Evolutionary conservation across 53 echinoderm and acorn worm species (phyloP).

Genomic region (Temnopleurus reevesii): DNA sequence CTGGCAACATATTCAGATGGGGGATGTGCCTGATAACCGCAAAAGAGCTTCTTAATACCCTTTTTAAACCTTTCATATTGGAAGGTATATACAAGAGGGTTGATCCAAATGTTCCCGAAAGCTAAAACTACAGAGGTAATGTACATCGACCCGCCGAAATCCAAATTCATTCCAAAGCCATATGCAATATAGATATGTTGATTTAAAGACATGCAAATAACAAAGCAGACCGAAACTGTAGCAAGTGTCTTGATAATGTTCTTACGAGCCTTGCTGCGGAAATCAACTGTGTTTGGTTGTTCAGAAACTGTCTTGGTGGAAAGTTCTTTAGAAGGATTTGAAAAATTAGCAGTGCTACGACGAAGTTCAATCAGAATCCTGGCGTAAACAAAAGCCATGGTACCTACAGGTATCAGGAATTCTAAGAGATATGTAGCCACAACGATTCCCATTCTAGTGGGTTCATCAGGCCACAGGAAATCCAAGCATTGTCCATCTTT

Average conservation of each 20-base stretch:
- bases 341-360: neutral
- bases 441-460: neutral
- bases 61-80: neutral
- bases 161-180: neutral
- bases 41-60: neutral
- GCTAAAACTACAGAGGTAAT: neutral
- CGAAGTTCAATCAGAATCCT: neutral
- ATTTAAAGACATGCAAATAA: neutral
- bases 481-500: neutral
- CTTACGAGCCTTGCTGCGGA: neutral
- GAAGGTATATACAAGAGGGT: neutral
- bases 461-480: neutral
- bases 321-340: neutral
- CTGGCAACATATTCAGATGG: too few relatives aligned
- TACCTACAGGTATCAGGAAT: neutral
- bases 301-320: neutral
- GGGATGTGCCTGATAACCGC: neutral
- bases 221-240: neutral
- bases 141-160: neutral
- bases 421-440: neutral
- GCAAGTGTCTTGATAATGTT: neutral
- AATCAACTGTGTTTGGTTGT: neutral
- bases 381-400: neutral
- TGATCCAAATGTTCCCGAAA: constrained; percentile 8
- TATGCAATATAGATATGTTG: neutral